A percentile compares a stretch with the other conserved stretches of the same genome.
Conservation (phyloP, 1,140 invertebrate species). For the Leptopilina boulardi region DNA sequence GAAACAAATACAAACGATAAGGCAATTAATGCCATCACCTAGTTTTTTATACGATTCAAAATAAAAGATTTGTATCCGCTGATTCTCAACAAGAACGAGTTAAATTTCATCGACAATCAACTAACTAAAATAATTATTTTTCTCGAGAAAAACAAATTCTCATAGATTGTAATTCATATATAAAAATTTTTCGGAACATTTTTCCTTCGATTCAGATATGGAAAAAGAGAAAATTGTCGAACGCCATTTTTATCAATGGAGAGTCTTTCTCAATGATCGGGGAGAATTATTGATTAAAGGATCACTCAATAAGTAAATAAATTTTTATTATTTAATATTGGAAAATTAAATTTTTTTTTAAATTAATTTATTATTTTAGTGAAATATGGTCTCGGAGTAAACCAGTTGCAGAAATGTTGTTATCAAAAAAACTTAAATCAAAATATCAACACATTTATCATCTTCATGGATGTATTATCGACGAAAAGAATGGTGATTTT, state of each 20-base stretch:
- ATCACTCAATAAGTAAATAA: slow-evolving; percentile 56
- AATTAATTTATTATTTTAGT: slow-evolving; percentile 50
- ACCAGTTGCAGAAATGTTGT: slow-evolving; percentile 60
- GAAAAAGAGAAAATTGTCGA: slow-evolving; percentile 13
- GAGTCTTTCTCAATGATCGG: slow-evolving; percentile 58
- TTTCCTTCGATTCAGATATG: neutral
- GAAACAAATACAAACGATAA: slow-evolving; percentile 36
- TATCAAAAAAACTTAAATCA: slow-evolving; percentile 55
- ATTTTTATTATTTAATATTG: neutral
- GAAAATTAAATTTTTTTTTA: slow-evolving; percentile 20
- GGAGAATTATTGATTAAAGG: slow-evolving; percentile 65
- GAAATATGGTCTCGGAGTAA: slow-evolving; percentile 63
- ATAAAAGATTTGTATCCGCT: neutral
- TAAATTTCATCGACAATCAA: neutral
- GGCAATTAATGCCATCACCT: slow-evolving; percentile 61
- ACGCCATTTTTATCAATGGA: slow-evolving; percentile 61
- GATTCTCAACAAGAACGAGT: neutral
- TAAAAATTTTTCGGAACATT: slow-evolving; percentile 25
- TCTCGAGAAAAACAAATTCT: neutral
- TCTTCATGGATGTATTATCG: slow-evolving; percentile 62
- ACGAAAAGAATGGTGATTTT: slow-evolving; percentile 60
- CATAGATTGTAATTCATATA: neutral
- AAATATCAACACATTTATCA: slow-evolving; percentile 63
- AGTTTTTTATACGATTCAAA: too few species aligned
- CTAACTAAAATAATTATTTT: neutral